These are phyloP conservation scores for Agrochola macilenta DNA, from an alignment of 2,888 invertebrate genomes.

Conservation along the genomic window DNA sequence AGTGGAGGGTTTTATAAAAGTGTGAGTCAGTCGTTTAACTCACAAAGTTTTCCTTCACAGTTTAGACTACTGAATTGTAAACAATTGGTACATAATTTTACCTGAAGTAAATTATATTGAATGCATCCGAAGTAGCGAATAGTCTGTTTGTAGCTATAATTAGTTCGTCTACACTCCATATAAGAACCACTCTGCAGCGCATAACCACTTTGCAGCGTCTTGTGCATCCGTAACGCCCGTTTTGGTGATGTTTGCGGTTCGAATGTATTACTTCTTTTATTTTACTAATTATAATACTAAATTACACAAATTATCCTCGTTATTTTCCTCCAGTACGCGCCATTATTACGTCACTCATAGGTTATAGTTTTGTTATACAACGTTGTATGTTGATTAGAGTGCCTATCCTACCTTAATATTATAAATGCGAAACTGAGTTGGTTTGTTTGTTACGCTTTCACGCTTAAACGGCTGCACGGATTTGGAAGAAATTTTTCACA, in stretches of 20 bases:
- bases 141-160: background rate
- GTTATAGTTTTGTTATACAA: background rate
- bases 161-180: background rate
- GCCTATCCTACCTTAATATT: too few species aligned
- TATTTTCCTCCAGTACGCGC: background rate
- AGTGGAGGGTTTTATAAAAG: background rate
- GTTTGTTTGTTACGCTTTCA: too few species aligned
- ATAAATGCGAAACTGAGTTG: too few species aligned
- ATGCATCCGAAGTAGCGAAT: background rate
- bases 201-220: background rate
- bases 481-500: too few species aligned
- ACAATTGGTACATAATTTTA: background rate
- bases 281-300: background rate
- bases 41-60: constrained; percentile 19
- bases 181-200: background rate
- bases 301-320: too few species aligned
- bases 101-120: background rate
- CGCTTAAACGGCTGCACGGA: too few species aligned
- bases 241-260: background rate
- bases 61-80: constrained; percentile 1
- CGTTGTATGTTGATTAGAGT: background rate
- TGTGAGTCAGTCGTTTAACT: constrained; percentile 9
- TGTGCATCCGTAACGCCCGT: background rate
- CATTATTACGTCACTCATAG: background rate
- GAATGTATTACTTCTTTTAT: background rate